Percentiles rank a stretch among this genome's conserved stretches.
phyloP scores from a whole-genome alignment of 1,140 invertebrate species.

The Drosophila simulans region DNA sequence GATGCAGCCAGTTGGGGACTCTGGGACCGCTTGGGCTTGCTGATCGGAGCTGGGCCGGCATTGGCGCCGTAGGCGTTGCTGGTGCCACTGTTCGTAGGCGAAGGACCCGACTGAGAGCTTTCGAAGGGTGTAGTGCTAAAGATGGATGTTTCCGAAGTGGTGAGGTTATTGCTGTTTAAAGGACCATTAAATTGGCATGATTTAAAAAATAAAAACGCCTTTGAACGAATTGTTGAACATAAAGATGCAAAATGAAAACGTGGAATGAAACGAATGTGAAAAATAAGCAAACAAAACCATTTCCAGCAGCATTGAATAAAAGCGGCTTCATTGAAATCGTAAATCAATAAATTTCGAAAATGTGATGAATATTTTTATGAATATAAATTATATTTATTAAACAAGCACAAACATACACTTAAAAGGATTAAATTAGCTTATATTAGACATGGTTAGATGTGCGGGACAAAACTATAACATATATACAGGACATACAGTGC shows the following conservation, averaged over 20 bases:
- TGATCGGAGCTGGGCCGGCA: conserved; percentile 73
- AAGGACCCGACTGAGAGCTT: conserved; percentile 42
- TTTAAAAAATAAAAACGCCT: not conserved
- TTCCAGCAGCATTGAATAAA: not conserved
- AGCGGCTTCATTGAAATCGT: not conserved
- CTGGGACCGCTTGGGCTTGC: conserved; percentile 69
- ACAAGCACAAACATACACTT: conserved; percentile 41
- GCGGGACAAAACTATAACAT: conserved; percentile 9
- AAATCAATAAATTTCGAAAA: too few species aligned
- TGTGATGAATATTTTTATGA: not conserved
- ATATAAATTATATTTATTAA: conserved; percentile 34
- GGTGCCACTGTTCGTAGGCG: conserved; percentile 54
- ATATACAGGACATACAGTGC: conserved; percentile 4
- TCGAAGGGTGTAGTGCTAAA: conserved; percentile 78
- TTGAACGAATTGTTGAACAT: not conserved
- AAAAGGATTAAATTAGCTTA: conserved; percentile 19
- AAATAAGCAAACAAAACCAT: not conserved
- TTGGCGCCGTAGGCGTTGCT: conserved; percentile 35
- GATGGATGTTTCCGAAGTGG: conserved; percentile 80
- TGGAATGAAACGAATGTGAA: not conserved
- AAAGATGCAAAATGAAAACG: not conserved
- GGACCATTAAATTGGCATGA: not conserved
- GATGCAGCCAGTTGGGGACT: conserved; percentile 46
- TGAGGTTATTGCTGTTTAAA: conserved; percentile 63
- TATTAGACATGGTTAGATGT: conserved; percentile 11